Evolutionary conservation across 2,888 invertebrate genomes (phyloP).

Genomic region (Bedellia somnulentella): DNA sequence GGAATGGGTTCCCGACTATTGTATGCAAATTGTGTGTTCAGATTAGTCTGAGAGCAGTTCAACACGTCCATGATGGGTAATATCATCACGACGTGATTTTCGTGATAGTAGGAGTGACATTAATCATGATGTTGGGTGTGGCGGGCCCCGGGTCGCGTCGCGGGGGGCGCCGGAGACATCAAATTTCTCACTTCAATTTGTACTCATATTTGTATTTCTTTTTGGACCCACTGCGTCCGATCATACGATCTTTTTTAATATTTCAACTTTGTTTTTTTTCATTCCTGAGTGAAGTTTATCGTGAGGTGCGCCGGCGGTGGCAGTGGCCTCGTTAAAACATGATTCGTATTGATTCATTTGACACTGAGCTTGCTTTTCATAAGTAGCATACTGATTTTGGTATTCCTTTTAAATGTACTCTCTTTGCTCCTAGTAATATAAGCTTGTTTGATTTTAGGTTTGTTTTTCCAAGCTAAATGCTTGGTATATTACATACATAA

Average conservation of each 20-base stretch:
- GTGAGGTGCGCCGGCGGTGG: constrained; percentile 41
- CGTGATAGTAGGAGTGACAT: constrained; percentile 31
- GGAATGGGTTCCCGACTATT: too few species aligned
- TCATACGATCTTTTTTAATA: constrained; percentile 32
- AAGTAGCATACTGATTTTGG: too few species aligned
- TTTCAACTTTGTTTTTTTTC: constrained; percentile 37
- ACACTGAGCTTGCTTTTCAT: too few species aligned
- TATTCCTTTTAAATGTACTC: too few species aligned
- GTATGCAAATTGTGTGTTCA: too few species aligned
- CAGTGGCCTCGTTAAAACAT: constrained; percentile 40
- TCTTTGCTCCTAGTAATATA: too few species aligned
- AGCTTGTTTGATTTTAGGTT: too few species aligned
- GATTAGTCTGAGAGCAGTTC: too few species aligned
- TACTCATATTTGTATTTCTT: constrained; percentile 42
- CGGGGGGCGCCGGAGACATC: constrained; percentile 44
- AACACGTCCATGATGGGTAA: too few species aligned
- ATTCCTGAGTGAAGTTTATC: constrained; percentile 56
- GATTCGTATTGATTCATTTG: constrained; percentile 46
- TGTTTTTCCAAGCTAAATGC: too few species aligned
- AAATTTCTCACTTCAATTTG: constrained; percentile 56
- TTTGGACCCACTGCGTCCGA: constrained; percentile 43
- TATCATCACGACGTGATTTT: constrained; percentile 26
- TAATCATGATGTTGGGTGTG: too few species aligned
- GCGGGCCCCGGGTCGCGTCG: constrained; percentile 20
- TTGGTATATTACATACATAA: too few species aligned